These are phyloP conservation scores for Hyperoplus immaculatus DNA, from an alignment of 2,797 vertebrate species.

Conservation along the genomic window DNA sequence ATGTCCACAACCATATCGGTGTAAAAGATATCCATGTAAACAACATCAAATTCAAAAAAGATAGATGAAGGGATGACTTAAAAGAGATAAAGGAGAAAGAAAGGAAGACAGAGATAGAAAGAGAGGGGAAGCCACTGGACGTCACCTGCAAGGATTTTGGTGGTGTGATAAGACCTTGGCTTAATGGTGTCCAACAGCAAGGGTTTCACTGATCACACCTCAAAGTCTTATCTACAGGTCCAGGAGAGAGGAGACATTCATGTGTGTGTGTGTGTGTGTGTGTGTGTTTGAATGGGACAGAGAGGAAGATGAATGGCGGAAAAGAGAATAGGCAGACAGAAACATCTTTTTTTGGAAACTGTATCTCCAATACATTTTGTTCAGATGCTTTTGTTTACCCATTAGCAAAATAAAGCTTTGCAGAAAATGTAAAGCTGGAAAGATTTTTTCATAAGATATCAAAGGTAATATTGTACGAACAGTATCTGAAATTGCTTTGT, in stretches of 20 bases:
- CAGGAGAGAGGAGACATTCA: constrained; percentile 53
- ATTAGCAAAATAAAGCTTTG: background rate
- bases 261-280: constrained; percentile 13
- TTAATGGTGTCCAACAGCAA: constrained; percentile 64
- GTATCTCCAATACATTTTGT: background rate
- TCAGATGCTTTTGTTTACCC: background rate
- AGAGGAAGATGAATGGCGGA: background rate
- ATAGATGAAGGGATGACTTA: background rate
- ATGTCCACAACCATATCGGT: background rate
- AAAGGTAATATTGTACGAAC: background rate
- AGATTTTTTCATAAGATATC: background rate
- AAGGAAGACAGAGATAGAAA: background rate
- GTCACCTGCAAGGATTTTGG: constrained; percentile 47
- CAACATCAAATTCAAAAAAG: constrained; percentile 25
- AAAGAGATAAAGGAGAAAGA: constrained; percentile 12
- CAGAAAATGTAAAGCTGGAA: background rate
- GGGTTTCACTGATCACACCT: constrained; percentile 54
- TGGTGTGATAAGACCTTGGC: constrained; percentile 51
- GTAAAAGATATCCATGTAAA: constrained; percentile 18
- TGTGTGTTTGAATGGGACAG: background rate
- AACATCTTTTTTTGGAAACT: background rate
- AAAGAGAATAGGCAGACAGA: background rate
- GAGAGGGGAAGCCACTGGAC: constrained; percentile 21
- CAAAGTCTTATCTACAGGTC: constrained; percentile 56
- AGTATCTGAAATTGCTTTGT: background rate